phyloP scores from a whole-genome alignment of 2,113 vertebrate species.

The Silurus glanis region DNA sequence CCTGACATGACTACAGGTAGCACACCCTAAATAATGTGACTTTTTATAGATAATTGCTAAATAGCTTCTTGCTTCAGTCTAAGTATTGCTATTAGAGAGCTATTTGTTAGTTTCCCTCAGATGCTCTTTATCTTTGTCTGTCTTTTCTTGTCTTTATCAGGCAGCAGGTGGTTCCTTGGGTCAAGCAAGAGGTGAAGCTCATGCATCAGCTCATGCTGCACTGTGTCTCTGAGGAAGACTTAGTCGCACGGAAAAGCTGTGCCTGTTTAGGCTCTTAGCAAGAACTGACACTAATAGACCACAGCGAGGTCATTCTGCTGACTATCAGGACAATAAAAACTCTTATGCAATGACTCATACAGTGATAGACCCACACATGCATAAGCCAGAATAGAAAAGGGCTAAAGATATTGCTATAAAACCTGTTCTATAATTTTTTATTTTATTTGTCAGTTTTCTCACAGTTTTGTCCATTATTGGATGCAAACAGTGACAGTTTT shows the following conservation, averaged over 20 bases:
- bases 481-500: neutral
- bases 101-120: constrained; percentile 28
- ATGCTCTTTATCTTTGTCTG: constrained; percentile 28
- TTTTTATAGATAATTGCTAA: constrained; percentile 22
- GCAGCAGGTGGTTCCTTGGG: constrained; percentile 13
- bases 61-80: constrained; percentile 25
- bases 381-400: neutral
- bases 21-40: neutral
- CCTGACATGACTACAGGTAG: neutral
- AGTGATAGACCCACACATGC: neutral
- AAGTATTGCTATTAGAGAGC: constrained; percentile 34
- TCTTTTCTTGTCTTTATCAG: constrained; percentile 7
- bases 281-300: constrained; percentile 37
- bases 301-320: constrained; percentile 37
- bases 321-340: constrained; percentile 16
- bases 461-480: neutral
- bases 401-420: constrained; percentile 6
- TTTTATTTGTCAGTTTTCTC: neutral
- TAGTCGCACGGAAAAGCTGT: constrained; percentile 36
- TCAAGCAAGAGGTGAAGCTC: constrained; percentile 34
- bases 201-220: constrained; percentile 48
- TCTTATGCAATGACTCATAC: constrained; percentile 21
- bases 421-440: neutral
- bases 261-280: constrained; percentile 17
- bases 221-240: constrained; percentile 33